These are phyloP conservation scores for Amniataba percoides DNA, from an alignment of 2,797 vertebrate genomes.

Conservation along the genomic window DNA sequence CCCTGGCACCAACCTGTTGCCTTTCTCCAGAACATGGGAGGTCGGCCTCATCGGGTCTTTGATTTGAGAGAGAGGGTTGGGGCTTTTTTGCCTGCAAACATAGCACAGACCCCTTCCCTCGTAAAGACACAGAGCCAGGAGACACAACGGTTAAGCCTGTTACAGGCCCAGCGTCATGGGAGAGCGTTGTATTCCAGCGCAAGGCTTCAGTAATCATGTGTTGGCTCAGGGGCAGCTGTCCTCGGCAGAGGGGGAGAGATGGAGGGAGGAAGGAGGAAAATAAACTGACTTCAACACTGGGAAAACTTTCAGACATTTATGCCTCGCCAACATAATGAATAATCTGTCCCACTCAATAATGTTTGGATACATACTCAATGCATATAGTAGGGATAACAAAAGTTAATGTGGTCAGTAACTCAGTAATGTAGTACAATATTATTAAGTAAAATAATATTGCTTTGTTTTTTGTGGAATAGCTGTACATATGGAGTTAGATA, in stretches of 20 bases:
- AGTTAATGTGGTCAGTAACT: constrained; percentile 43
- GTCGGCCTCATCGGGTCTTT: constrained; percentile 66
- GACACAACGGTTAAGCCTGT: constrained; percentile 55
- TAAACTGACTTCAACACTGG: constrained; percentile 80
- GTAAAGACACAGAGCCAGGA: constrained; percentile 56
- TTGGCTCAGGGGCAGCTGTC: constrained; percentile 76
- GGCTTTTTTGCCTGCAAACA: constrained; percentile 68
- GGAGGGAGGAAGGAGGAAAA: constrained; percentile 75
- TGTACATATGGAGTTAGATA: neutral
- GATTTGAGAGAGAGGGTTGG: constrained; percentile 60
- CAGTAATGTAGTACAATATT: constrained; percentile 16
- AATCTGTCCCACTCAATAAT: constrained; percentile 80
- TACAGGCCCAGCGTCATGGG: constrained; percentile 62
- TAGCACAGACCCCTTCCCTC: constrained; percentile 51
- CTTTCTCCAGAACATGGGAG: constrained; percentile 73
- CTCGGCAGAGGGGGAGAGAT: constrained; percentile 60
- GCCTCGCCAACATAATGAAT: constrained; percentile 80
- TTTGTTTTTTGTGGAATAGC: constrained; percentile 7
- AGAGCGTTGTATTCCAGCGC: constrained; percentile 68
- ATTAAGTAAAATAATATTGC: constrained; percentile 11
- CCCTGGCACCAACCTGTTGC: constrained; percentile 75
- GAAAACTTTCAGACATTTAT: constrained; percentile 83
- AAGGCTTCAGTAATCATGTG: constrained; percentile 75
- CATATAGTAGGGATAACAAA: constrained; percentile 40
- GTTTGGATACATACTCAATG: constrained; percentile 52